phyloP scores from a whole-genome alignment of 2,888 invertebrate genomes.

The Camponotus fellah region DNA sequence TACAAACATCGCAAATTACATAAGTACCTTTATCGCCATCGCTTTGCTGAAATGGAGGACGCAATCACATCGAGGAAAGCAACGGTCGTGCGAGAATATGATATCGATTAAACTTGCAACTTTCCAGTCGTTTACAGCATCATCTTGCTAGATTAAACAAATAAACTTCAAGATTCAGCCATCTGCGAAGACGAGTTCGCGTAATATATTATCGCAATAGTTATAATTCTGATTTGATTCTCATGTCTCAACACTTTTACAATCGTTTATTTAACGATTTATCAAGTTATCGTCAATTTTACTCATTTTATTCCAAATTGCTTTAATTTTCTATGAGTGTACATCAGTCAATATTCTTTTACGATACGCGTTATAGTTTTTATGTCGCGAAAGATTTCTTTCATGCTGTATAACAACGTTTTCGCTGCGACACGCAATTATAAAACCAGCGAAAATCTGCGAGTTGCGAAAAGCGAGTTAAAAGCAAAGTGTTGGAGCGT shows the following conservation, averaged over 20 bases:
- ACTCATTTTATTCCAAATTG: not conserved
- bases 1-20: slow-evolving; percentile 60
- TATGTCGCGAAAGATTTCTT: not conserved
- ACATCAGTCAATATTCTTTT: not conserved
- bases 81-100: slow-evolving; percentile 36
- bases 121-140: slow-evolving; percentile 33
- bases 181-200: not conserved
- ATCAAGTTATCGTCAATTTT: not conserved
- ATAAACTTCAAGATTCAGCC: not conserved
- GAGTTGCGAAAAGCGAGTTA: slow-evolving; percentile 27
- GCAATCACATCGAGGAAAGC: slow-evolving; percentile 30
- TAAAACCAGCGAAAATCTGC: slow-evolving; percentile 27
- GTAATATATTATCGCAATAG: not conserved
- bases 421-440: not conserved
- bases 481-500: slow-evolving; percentile 11
- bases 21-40: slow-evolving; percentile 59
- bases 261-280: not conserved
- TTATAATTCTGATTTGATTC: not conserved
- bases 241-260: not conserved
- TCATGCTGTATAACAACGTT: not conserved
- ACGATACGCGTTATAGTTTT: not conserved
- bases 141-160: slow-evolving; percentile 22
- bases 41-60: slow-evolving; percentile 21
- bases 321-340: not conserved
- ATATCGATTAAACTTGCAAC: slow-evolving; percentile 39